Conservation (phyloP, 2,113 vertebrate genomes). For the Mormyrus iriodes region DNA sequence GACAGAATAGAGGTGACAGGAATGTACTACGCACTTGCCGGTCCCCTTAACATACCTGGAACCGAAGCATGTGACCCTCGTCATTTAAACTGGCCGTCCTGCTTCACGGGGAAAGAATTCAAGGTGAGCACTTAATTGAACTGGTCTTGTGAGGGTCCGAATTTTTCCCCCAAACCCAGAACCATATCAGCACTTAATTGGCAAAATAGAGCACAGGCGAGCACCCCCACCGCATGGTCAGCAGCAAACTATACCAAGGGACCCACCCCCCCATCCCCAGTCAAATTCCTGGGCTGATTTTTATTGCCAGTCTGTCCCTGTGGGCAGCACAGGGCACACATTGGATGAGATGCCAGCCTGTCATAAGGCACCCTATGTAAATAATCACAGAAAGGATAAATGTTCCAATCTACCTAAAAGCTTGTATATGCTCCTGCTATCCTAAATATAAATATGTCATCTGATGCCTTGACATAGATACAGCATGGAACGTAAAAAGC, state of each 20-base stretch:
- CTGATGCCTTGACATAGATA: neutral
- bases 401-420: neutral
- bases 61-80: neutral
- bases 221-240: too few species aligned
- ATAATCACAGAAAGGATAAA: neutral
- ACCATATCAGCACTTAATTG: too few species aligned
- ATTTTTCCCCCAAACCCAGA: too few species aligned
- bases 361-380: neutral
- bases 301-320: too few species aligned
- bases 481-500: neutral
- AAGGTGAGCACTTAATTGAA: neutral
- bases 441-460: neutral
- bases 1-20: neutral
- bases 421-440: neutral
- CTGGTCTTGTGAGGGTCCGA: too few species aligned
- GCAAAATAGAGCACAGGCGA: too few species aligned
- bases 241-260: too few species aligned
- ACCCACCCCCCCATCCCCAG: too few species aligned
- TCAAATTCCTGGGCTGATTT: too few species aligned
- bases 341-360: neutral
- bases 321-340: neutral
- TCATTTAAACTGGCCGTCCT: neutral
- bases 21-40: neutral
- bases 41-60: neutral
- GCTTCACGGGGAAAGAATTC: neutral